Base-by-base conservation (phyloP, 2,797 vertebrate genomes). In the Sphenodon punctatus region DNA sequence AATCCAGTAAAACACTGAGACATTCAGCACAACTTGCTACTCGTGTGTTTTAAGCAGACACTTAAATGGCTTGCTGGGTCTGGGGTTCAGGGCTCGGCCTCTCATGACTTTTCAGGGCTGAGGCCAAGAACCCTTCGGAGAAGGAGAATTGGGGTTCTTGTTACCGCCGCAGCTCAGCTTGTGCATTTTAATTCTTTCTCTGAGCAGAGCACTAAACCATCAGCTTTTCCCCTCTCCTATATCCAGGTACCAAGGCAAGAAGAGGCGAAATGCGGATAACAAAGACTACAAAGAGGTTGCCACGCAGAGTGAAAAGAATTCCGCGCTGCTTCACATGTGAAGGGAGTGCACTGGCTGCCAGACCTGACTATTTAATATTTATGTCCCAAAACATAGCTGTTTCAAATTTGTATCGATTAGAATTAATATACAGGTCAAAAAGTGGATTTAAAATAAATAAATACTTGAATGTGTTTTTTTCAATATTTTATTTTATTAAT, bases 231-330 rank as follows among this genome's bases (percentile, higher is more conserved):
- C 9, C 70, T 42, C 51, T 36, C 51, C 45, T 86, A 0, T 77
- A 92, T 82, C 30, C 72, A 97, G 96, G 94, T 95, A 95, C 84
- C 90, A 63, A 74, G 91, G 89, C 63, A 92, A 25, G 51, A 93
- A 93, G 83, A 92, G 77, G 79, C 94, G 87, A 85, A 90, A 86
- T 87, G 45, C 58, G 36, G 67, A 93, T 0, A 0, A 76, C 65
- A 87, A 87, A 3, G 89, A 94, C 22, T 96, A 96, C 61, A 91
- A 95, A 84, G 94, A 90, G 45, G 96, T 96, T 48, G 93, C 86
- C 46, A 85, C 89, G 64, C 72, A 92, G 43, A 65, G 55, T 22
- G 84, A 92, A 59, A 82, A 91, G 58, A 84, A 86, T 4, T 5
- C 7, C 13, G 39, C 17, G 0, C 63, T 93, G 46, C 72, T 79